phyloP scores from a whole-genome alignment of 2,888 invertebrate genomes.

The Ophion ellenae region DNA sequence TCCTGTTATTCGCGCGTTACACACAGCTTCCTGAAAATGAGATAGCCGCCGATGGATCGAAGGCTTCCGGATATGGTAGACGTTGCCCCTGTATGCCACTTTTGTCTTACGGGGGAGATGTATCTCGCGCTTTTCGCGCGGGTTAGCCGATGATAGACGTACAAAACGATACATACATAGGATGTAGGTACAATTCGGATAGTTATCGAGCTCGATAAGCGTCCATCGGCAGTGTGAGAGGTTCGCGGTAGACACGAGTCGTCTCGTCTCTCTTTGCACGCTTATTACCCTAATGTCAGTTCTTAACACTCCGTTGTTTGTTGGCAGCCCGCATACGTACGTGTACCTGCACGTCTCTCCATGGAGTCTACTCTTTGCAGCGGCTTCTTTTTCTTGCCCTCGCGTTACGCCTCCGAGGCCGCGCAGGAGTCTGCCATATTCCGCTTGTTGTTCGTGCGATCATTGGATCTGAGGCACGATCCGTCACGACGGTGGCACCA shows the following conservation, averaged over 20 bases:
- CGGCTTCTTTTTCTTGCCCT: neutral
- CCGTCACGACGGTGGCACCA: neutral
- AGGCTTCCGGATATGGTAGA: neutral
- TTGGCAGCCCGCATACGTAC: conserved; percentile 74
- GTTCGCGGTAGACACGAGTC: neutral
- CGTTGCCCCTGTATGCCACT: conserved; percentile 23
- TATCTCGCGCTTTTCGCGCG: conserved; percentile 11
- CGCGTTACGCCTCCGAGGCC: neutral
- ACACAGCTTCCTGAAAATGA: conserved; percentile 64
- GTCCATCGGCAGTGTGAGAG: conserved; percentile 45
- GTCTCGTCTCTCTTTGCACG: conserved; percentile 77
- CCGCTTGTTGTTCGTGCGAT: neutral
- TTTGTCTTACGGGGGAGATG: conserved; percentile 20
- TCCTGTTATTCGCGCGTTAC: conserved; percentile 73
- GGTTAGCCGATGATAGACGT: neutral
- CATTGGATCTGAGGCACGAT: neutral
- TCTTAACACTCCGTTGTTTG: conserved; percentile 82
- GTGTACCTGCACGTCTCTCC: conserved; percentile 44
- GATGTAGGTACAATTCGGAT: neutral
- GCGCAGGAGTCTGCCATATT: neutral
- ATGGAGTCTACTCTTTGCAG: conserved; percentile 21
- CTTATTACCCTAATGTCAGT: conserved; percentile 83
- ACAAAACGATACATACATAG: conserved; percentile 2
- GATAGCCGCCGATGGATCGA: conserved; percentile 42
- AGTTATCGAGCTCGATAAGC: conserved; percentile 45